Evolutionary conservation across 2,113 vertebrate species (phyloP).

Genomic region (Piprites chloris): DNA sequence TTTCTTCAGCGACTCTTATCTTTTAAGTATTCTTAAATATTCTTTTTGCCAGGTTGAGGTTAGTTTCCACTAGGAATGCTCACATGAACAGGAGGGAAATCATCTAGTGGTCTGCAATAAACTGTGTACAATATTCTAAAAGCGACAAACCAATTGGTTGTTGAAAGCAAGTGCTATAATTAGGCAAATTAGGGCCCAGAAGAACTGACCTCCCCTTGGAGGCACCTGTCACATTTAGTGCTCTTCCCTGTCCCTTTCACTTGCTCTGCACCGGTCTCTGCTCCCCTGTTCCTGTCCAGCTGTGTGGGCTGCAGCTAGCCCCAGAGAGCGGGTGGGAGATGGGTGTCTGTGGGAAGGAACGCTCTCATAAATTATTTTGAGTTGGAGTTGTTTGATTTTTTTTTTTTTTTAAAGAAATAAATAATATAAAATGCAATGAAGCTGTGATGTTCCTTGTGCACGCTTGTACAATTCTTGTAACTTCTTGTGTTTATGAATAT

Average conservation of each 20-base stretch:
- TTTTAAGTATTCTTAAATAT: background rate
- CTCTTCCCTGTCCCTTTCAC: background rate
- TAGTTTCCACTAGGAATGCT: background rate
- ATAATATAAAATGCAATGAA: background rate
- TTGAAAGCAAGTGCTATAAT: background rate
- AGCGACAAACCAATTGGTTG: background rate
- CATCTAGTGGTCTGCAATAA: background rate
- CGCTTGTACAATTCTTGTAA: background rate
- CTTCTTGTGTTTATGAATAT: background rate
- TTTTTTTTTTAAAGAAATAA: background rate
- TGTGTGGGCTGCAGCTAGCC: background rate
- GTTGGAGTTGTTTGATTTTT: background rate
- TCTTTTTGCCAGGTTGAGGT: background rate
- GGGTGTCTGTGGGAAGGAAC: background rate
- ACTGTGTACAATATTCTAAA: background rate
- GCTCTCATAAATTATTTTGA: background rate
- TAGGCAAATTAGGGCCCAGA: background rate
- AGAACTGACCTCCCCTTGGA: too few species aligned
- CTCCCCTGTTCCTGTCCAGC: background rate
- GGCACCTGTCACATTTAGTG: fast-evolving
- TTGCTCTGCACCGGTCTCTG: background rate
- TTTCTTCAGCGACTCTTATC: background rate
- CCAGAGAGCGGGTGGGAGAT: background rate
- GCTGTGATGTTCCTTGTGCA: background rate
- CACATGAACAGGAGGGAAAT: background rate